A percentile compares a stretch with the other conserved stretches of the same genome.
These are phyloP conservation scores for Enoplosus armatus DNA, from an alignment of 2,797 vertebrate genomes.

Conservation along the genomic window DNA sequence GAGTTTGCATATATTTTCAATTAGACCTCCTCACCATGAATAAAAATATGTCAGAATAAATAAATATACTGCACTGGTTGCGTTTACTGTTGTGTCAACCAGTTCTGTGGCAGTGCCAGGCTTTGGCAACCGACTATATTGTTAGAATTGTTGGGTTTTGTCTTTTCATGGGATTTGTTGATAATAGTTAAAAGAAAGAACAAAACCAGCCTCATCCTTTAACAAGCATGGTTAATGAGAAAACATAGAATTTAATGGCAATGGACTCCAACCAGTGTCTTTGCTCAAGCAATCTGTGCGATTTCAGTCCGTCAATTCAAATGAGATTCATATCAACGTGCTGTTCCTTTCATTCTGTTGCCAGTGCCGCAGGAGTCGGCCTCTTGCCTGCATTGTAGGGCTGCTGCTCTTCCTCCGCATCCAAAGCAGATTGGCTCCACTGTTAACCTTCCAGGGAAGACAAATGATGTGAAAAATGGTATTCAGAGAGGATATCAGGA, in stretches of 20 bases:
- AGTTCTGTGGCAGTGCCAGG: not conserved
- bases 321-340: constrained; percentile 50
- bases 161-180: constrained; percentile 3
- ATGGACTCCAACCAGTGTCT: constrained; percentile 7
- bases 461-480: not conserved
- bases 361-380: constrained; percentile 34
- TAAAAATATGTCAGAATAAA: not conserved
- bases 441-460: constrained; percentile 24
- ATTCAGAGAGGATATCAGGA: constrained; percentile 17
- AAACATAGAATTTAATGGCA: constrained; percentile 17
- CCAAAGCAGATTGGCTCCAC: constrained; percentile 31
- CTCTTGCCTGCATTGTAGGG: constrained; percentile 12
- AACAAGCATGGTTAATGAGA: not conserved
- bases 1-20: not conserved
- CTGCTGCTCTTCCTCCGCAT: constrained; percentile 33
- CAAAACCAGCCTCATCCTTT: not conserved
- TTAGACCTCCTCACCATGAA: not conserved
- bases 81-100: not conserved
- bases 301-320: constrained; percentile 53
- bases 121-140: not conserved
- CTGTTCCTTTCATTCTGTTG: constrained; percentile 41
- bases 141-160: not conserved
- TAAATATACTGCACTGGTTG: not conserved
- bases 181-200: constrained; percentile 11
- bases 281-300: constrained; percentile 23